These are phyloP conservation scores for Sinonovacula constricta DNA, from an alignment of 1,140 invertebrate species.

Conservation along the genomic window DNA sequence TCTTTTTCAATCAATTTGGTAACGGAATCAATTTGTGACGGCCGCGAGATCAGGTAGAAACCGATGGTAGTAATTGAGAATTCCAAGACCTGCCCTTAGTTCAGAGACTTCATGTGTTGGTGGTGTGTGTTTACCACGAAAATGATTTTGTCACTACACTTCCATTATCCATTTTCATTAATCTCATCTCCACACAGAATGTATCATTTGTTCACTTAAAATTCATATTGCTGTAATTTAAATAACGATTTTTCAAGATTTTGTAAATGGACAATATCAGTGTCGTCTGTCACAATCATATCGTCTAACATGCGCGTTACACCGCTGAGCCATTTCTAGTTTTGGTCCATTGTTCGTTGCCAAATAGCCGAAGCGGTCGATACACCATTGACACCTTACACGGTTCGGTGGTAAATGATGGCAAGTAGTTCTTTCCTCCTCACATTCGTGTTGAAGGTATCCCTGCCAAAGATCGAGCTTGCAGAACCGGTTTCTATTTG, in stretches of 20 bases:
- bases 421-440: no score
- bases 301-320: slow-evolving; percentile 56
- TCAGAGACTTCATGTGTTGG: not conserved
- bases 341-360: slow-evolving; percentile 77
- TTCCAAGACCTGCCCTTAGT: slow-evolving; percentile 6
- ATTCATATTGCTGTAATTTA: slow-evolving; percentile 1
- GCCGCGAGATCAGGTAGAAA: slow-evolving; percentile 10
- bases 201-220: slow-evolving; percentile 22
- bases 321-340: slow-evolving; percentile 58
- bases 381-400: slow-evolving; percentile 45
- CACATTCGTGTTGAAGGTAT: no score
- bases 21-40: not conserved
- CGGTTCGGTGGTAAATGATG: slow-evolving; percentile 41
- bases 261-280: slow-evolving; percentile 2
- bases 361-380: slow-evolving; percentile 79
- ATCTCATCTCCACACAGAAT: slow-evolving; percentile 34
- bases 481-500: no score
- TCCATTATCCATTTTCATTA: slow-evolving; percentile 11
- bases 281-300: slow-evolving; percentile 45
- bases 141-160: not conserved
- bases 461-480: no score
- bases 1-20: not conserved
- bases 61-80: slow-evolving; percentile 1
- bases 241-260: slow-evolving; percentile 19
- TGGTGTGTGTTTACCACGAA: not conserved